phyloP scores from a whole-genome alignment of 2,113 vertebrate genomes.

The Reinhardtius hippoglossoides region DNA sequence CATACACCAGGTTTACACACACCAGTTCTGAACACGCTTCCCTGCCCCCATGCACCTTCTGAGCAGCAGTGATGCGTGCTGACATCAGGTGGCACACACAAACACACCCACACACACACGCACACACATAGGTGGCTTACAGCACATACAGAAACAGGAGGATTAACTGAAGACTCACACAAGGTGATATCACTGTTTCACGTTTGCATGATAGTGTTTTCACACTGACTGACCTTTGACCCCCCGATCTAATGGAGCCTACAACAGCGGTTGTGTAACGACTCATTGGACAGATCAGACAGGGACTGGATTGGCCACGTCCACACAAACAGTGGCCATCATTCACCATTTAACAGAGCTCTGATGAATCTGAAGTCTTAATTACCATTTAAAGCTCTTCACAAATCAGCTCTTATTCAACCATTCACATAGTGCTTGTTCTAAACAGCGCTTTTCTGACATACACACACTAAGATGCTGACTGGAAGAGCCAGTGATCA shows the following conservation, averaged over 20 bases:
- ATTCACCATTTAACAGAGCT: no score
- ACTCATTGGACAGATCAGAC: not conserved
- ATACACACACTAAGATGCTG: not conserved
- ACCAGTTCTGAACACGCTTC: not conserved
- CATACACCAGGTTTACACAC: not conserved
- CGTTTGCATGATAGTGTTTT: not conserved
- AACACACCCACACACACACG: constrained; percentile 28
- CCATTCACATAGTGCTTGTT: not conserved
- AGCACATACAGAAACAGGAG: not conserved
- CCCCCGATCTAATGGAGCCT: not conserved
- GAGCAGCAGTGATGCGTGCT: not conserved
- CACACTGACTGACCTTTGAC: not conserved
- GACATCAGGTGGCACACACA: constrained; percentile 12
- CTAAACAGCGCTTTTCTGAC: no score
- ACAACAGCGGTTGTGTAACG: not conserved
- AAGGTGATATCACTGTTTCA: constrained; percentile 36
- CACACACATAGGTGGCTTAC: not conserved
- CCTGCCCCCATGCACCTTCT: not conserved
- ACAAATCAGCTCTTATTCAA: no score
- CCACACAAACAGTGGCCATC: no score
- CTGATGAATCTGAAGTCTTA: no score
- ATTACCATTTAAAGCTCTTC: no score
- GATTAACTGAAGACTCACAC: not conserved
- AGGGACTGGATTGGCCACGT: not conserved
- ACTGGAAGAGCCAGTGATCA: not conserved